Evolutionary conservation across 2,113 vertebrate genomes (phyloP).

Genomic region (Centrocercus urophasianus): DNA sequence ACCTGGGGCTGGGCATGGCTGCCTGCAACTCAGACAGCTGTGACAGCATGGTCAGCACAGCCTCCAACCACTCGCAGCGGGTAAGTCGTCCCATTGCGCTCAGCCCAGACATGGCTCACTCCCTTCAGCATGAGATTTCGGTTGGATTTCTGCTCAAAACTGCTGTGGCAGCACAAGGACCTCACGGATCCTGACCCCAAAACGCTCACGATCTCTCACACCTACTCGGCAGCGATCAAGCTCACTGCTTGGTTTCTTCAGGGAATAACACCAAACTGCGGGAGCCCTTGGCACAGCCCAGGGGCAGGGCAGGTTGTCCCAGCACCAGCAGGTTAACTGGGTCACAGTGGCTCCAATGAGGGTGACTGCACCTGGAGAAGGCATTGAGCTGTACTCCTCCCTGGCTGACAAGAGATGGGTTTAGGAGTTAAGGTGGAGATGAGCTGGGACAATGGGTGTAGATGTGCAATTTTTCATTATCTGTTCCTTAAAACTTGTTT

Average conservation of each 20-base stretch:
- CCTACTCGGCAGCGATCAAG: rapidly evolving
- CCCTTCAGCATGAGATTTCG: not conserved
- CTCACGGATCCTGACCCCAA: not conserved
- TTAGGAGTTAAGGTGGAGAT: not conserved
- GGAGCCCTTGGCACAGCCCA: not conserved
- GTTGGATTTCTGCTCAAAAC: not conserved
- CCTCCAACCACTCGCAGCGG: slow-evolving; percentile 77
- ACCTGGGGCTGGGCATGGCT: slow-evolving; percentile 82
- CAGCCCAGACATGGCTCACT: rapidly evolving
- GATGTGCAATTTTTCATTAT: slow-evolving; percentile 15
- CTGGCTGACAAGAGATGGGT: not conserved
- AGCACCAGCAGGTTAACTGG: not conserved
- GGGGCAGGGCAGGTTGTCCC: not conserved
- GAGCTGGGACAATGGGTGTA: not conserved
- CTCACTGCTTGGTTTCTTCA: rapidly evolving
- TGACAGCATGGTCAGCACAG: slow-evolving; percentile 84
- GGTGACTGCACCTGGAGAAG: not conserved
- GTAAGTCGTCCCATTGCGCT: slow-evolving; percentile 76
- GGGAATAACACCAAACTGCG: rapidly evolving
- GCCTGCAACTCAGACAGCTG: slow-evolving; percentile 83
- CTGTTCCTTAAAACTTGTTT: slow-evolving; percentile 24
- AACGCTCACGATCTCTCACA: not conserved
- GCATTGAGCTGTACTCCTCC: not conserved
- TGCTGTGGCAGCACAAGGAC: rapidly evolving
- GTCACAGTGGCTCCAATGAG: not conserved